Conservation (phyloP, 2,113 vertebrate species). For the Phrynosoma platyrhinos region DNA sequence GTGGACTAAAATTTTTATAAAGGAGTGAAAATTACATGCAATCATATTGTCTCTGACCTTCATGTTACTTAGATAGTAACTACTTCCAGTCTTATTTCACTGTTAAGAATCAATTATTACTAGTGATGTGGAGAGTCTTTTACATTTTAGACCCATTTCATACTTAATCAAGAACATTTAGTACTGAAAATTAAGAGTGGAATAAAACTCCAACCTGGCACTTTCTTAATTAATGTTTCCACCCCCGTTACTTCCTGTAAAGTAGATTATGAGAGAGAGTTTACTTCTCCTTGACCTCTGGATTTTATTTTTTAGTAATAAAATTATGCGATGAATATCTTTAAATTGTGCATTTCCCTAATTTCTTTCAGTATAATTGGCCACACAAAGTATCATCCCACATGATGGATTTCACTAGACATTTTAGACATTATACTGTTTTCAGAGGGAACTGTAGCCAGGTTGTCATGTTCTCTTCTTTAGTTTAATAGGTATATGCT, state of each 20-base stretch:
- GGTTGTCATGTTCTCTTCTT: neutral
- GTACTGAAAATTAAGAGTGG: neutral
- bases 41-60: slow-evolving; percentile 24
- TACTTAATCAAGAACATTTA: neutral
- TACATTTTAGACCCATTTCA: neutral
- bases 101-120: neutral
- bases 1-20: slow-evolving; percentile 10
- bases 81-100: slow-evolving; percentile 1
- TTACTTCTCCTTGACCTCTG: neutral
- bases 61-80: slow-evolving; percentile 14
- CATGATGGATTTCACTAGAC: neutral
- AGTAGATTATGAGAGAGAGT: neutral
- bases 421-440: neutral
- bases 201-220: neutral
- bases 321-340: neutral
- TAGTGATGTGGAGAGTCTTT: neutral
- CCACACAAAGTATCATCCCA: neutral
- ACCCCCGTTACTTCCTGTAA: neutral
- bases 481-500: neutral
- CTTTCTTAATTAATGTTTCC: neutral
- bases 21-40: neutral
- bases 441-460: too few relatives aligned
- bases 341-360: neutral
- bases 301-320: neutral
- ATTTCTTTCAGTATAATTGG: neutral